Percentiles rank a stretch among this genome's conserved stretches.
Conservation (phyloP, 2,113 vertebrate species). For the Etheostoma cragini region DNA sequence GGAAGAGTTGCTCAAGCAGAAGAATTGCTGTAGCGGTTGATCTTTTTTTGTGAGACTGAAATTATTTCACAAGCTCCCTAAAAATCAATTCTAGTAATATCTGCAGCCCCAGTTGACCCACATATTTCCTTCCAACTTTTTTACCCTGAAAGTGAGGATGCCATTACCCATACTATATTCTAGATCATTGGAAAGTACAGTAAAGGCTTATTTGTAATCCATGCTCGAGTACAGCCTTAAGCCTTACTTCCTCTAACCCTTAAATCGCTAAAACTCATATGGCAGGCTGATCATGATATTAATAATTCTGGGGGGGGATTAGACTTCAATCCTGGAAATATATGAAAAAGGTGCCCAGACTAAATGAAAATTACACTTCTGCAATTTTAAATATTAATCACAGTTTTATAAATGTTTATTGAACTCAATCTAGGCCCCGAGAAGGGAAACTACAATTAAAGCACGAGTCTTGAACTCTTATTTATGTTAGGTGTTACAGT, state of each 20-base stretch:
- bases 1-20: background rate
- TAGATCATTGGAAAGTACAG: slow-evolving; percentile 18
- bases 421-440: background rate
- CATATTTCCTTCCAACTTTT: background rate
- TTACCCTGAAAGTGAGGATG: background rate
- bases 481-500: background rate
- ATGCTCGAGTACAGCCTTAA: background rate
- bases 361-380: slow-evolving; percentile 13
- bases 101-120: background rate
- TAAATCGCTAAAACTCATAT: background rate
- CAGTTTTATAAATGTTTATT: slow-evolving; percentile 5
- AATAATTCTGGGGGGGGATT: slow-evolving; percentile 9
- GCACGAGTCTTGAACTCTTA: background rate
- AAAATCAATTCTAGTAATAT: slow-evolving; percentile 7
- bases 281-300: slow-evolving; percentile 8
- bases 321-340: slow-evolving; percentile 4
- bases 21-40: background rate
- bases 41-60: background rate
- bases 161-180: background rate
- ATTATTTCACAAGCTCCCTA: background rate
- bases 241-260: background rate
- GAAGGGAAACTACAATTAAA: background rate
- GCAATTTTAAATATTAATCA: slow-evolving; percentile 25
- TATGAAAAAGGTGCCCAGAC: slow-evolving; percentile 2
- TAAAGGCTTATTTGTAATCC: background rate